Evolutionary conservation across 2,113 vertebrate species (phyloP).

Genomic region (Epinephelus fuscoguttatus): DNA sequence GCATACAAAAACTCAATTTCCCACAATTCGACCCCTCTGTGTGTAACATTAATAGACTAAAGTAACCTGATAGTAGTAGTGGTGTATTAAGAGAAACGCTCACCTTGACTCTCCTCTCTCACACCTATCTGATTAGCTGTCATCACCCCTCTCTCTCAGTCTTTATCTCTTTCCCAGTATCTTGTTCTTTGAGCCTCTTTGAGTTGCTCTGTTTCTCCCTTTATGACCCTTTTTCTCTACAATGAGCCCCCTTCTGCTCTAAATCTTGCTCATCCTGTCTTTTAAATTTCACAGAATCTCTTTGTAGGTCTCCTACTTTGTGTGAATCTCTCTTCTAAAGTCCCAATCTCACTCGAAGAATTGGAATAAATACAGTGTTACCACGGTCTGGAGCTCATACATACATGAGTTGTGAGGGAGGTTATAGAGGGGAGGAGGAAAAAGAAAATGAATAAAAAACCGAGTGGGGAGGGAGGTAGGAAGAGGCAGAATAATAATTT

Average conservation of each 20-base stretch:
- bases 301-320: neutral
- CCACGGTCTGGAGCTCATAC: neutral
- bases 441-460: constrained; percentile 32
- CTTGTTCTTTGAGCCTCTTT: neutral
- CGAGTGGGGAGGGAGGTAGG: neutral
- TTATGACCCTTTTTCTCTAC: neutral
- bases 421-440: neutral
- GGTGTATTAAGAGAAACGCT: constrained; percentile 36
- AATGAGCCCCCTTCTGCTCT: neutral
- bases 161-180: constrained; percentile 25
- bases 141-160: constrained; percentile 55
- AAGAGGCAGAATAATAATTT: constrained; percentile 57
- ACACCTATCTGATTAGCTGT: constrained; percentile 74
- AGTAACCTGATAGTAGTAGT: constrained; percentile 50
- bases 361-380: neutral
- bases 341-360: neutral
- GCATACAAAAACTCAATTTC: constrained; percentile 69
- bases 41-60: constrained; percentile 55
- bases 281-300: neutral
- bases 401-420: neutral
- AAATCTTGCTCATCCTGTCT: neutral
- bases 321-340: neutral
- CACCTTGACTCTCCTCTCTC: constrained; percentile 58
- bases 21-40: constrained; percentile 53
- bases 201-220: neutral